Percentiles rank a stretch among this genome's conserved stretches.
Evolutionary conservation across 2,888 invertebrate species (phyloP).

Genomic region (Teleogryllus oceanicus): DNA sequence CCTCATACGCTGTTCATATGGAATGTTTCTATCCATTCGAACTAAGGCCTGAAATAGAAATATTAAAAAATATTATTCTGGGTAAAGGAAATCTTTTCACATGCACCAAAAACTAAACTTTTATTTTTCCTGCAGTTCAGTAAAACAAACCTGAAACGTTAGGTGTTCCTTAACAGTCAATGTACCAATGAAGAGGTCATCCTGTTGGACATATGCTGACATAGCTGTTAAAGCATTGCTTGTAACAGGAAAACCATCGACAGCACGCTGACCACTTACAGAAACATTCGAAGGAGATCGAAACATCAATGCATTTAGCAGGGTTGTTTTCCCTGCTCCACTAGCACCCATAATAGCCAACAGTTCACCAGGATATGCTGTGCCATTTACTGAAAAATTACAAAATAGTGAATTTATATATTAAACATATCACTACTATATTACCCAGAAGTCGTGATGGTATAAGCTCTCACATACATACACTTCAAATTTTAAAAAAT

Average conservation of each 20-base stretch:
- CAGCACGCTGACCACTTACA: constrained; percentile 56
- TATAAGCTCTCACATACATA: too few relatives aligned
- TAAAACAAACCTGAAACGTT: constrained; percentile 67
- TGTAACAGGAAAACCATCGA: constrained; percentile 72
- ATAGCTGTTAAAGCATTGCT: constrained; percentile 69
- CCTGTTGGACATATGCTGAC: constrained; percentile 90
- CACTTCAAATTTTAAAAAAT: too few relatives aligned
- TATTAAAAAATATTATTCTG: too few relatives aligned
- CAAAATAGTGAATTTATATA: too few relatives aligned
- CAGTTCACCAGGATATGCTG: constrained; percentile 80
- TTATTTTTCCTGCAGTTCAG: neutral
- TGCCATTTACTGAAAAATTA: constrained; percentile 64
- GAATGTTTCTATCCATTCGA: constrained; percentile 75
- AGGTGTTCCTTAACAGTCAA: constrained; percentile 87
- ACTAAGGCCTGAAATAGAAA: constrained; percentile 63
- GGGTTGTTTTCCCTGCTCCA: constrained; percentile 92
- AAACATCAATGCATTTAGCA: constrained; percentile 84
- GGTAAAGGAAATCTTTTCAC: too few relatives aligned
- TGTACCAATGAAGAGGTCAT: constrained; percentile 87
- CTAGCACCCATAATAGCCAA: constrained; percentile 85
- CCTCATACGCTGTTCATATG: constrained; percentile 67
- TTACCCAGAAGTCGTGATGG: too few relatives aligned
- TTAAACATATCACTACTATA: too few relatives aligned
- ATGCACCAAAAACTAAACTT: too few relatives aligned
- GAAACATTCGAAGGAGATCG: constrained; percentile 68